Evolutionary conservation across 1,140 invertebrate genomes (phyloP).

Genomic region (Drosophila athabasca): DNA sequence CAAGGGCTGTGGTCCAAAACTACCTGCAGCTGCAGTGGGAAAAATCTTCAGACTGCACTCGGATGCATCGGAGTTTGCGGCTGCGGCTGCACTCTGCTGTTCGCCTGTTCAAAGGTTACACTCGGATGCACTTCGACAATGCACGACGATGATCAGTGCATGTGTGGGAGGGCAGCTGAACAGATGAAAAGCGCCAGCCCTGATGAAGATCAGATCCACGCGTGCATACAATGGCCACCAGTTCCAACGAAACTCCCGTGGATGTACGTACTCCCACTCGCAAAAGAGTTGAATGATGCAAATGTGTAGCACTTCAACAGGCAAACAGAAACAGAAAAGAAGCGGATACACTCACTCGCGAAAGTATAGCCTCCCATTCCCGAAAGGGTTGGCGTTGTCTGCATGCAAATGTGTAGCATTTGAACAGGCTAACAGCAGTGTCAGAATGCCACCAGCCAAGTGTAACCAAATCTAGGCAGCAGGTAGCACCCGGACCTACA

Average conservation of each 20-base stretch:
- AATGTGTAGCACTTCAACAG: conserved; percentile 53
- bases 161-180: conserved; percentile 16
- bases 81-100: conserved; percentile 34
- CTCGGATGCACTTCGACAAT: conserved; percentile 55
- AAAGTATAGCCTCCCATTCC: neutral
- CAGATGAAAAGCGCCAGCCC: conserved; percentile 5
- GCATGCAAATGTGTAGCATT: conserved; percentile 33
- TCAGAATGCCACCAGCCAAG: neutral
- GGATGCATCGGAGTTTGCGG: conserved; percentile 15
- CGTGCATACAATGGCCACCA: neutral
- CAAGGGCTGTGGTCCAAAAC: neutral
- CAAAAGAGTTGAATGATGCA: conserved; percentile 37
- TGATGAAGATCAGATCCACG: conserved; percentile 4
- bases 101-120: conserved; percentile 60
- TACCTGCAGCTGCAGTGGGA: conserved; percentile 1
- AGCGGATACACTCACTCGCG: neutral
- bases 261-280: too few relatives aligned
- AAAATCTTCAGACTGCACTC: conserved; percentile 14
- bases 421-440: conserved; percentile 32
- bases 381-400: conserved; percentile 1
- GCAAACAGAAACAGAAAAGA: conserved; percentile 14
- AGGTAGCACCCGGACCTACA: conserved; percentile 2
- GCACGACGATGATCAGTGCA: conserved; percentile 12
- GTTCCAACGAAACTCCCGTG: too few relatives aligned
- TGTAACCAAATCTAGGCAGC: neutral